Evolutionary conservation across 2,113 vertebrate genomes (phyloP), one percentile per base, ranked within the genome.

Genomic region (Sialia sialis): DNA sequence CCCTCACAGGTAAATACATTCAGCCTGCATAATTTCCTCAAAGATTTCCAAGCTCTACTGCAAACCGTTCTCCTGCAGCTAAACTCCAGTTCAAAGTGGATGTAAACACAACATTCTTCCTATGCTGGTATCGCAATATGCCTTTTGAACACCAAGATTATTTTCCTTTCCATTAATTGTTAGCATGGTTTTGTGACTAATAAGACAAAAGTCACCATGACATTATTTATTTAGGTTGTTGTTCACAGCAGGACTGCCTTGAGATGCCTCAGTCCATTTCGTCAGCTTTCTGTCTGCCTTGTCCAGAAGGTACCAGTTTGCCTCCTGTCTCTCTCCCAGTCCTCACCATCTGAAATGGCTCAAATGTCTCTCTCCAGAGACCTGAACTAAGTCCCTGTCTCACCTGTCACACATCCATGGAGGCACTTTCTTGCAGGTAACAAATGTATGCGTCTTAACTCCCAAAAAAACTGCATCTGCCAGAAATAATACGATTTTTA

Each of bases 101-200:
- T 11, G 8, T 20, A 54, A 92, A 54, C 7, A 7, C 1, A 18
- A 8, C 4, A 29, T 36, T 46, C 1, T 2, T 9, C 7, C 27
- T 60, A 1, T 23, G 6, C 3, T 51, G 46, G 11, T 34, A 48
- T 39, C 60, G 64, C 16, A 82, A 6, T 6, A 84, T 36, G 7
- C 10, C 10, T 86, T 77, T 74, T 7, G 3, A 55, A 25, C 14
- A 30, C 3, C 4, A 18, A 48, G 19, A 51, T 32, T 39, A 41
- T 34, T 83, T 83, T 73, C 63, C 7, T 83, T 83, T 73, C 63
- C 7, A 39, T 9, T 49, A 22, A 49, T 56, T 82, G 8, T 29
- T 34, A 68, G 22, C 4, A 49, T 4, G 13, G 3, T 32, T 81
- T 92, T 80, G 10, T 30, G 32, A 20, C 14, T 64, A 30, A 46